Evolutionary conservation across 2,797 vertebrate species (phyloP).

Genomic region (Poecilia wingei): DNA sequence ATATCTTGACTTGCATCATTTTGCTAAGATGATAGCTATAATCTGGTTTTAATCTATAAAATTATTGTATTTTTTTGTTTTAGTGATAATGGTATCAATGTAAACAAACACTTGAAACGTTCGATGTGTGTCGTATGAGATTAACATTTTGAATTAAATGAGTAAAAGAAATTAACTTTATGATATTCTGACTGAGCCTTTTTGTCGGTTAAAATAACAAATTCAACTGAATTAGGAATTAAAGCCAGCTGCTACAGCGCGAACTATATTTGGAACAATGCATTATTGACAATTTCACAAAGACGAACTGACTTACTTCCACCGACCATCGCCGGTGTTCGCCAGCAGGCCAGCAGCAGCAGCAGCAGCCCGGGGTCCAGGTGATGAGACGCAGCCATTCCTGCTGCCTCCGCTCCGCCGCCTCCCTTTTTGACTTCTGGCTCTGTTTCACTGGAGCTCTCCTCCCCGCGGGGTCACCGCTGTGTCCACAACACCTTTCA

Average conservation of each 20-base stretch:
- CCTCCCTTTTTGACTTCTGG: not conserved
- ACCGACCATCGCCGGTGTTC: constrained; percentile 46
- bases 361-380: constrained; percentile 49
- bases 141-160: not conserved
- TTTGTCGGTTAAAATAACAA: not conserved
- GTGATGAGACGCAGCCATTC: constrained; percentile 53
- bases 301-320: constrained; percentile 54
- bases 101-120: not conserved
- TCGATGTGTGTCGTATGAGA: not conserved
- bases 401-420: constrained; percentile 37
- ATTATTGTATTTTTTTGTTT: not conserved
- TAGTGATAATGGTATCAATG: too few relatives aligned
- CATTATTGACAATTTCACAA: not conserved
- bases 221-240: not conserved
- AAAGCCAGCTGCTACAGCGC: not conserved
- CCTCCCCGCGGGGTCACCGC: constrained; percentile 42
- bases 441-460: constrained; percentile 29
- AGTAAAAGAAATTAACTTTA: not conserved
- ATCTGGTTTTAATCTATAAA: not conserved
- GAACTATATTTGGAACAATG: not conserved
- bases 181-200: not conserved
- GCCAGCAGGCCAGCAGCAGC: constrained; percentile 61
- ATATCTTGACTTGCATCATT: too few relatives aligned
- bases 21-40: not conserved
- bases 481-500: constrained; percentile 37